Evolutionary conservation across 2,888 invertebrate species (phyloP), one percentile per base, ranked within the genome.

Genomic region (Dasypogon diadema): DNA sequence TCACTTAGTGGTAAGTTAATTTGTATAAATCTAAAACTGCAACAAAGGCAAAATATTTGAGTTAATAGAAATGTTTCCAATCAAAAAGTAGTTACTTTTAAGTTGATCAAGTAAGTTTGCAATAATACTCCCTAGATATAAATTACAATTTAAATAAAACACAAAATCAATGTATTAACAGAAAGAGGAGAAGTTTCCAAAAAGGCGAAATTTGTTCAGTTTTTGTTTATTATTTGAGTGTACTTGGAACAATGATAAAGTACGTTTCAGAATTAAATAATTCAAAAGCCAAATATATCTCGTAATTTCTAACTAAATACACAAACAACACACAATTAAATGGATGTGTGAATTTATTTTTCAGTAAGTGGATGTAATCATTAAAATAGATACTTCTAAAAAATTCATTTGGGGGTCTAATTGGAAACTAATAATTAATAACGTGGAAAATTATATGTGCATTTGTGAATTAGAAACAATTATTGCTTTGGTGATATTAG

Each of bases 81-180:
- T 14, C 16, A 56, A 37, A 34, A 56, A 51, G 51, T 73, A 73
- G 70, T 54, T 18, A 54, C 54, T 75, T 75, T 56, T 70, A 74
- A 74, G 77, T 76, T 77, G 77, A 77, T 77, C 76, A 77, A 76
- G 75, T 74, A 76, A 75, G 75, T 77, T 74, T 75, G 58, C 75
- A 75, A 60, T 42, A 54, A 54, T 54, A 54, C 34, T 70, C 18
- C 24, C 54, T 10, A 54, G 21, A 70, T 14, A 54, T 54, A 54
- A 54, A 26, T 56, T 8, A n/a, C 8, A n/a, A 18, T 56, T 12
- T 30, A 22, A 12, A 34, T 10, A 16, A 51, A 48, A 24, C 5
- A 42, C 42, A 42, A 2, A 51, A 30, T 1, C n/a, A 42, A 12
- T 12, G 8, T 42, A 12, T 12, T 42, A 42, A 42, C n/a, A 12